phyloP scores from a whole-genome alignment of 1,140 invertebrate genomes.

The Anoplophora glabripennis region DNA sequence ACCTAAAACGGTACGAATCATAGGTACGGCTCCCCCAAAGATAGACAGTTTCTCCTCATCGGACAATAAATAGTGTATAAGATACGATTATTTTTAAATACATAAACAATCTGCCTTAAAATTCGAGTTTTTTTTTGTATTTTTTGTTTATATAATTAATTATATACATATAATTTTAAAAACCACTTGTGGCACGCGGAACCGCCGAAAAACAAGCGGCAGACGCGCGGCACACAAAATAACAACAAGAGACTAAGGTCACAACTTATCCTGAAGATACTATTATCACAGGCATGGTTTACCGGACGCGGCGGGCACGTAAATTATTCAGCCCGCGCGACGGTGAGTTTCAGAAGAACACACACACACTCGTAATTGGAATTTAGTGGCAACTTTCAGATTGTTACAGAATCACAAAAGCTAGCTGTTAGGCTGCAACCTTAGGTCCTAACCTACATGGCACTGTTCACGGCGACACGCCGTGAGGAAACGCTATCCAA shows the following conservation, averaged over 20 bases:
- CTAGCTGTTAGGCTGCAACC: conserved; percentile 39
- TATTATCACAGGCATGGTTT: conserved; percentile 54
- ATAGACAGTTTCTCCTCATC: conserved; percentile 13
- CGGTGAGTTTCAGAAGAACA: conserved; percentile 31
- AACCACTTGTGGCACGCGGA: conserved; percentile 34
- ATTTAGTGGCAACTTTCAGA: conserved; percentile 32
- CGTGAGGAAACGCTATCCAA: conserved; percentile 38
- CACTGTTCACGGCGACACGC: conserved; percentile 34
- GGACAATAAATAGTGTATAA: conserved; percentile 44
- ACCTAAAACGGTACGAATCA: conserved; percentile 32
- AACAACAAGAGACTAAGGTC: conserved; percentile 54
- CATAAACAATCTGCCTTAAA: conserved; percentile 48
- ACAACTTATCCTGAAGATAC: conserved; percentile 56
- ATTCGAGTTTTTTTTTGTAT: conserved; percentile 43
- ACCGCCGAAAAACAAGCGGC: conserved; percentile 30
- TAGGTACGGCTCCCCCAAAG: not conserved
- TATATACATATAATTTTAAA: conserved; percentile 51
- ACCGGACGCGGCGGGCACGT: conserved; percentile 27
- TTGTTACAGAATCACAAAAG: conserved; percentile 37
- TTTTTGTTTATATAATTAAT: conserved; percentile 38
- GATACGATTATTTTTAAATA: conserved; percentile 46
- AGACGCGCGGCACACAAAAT: conserved; percentile 43
- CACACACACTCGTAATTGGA: conserved; percentile 28
- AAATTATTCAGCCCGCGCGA: conserved; percentile 3
- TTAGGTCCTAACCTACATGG: conserved; percentile 42